Base-by-base conservation (phyloP, 2,113 vertebrate species). In the Perccottus glenii region DNA sequence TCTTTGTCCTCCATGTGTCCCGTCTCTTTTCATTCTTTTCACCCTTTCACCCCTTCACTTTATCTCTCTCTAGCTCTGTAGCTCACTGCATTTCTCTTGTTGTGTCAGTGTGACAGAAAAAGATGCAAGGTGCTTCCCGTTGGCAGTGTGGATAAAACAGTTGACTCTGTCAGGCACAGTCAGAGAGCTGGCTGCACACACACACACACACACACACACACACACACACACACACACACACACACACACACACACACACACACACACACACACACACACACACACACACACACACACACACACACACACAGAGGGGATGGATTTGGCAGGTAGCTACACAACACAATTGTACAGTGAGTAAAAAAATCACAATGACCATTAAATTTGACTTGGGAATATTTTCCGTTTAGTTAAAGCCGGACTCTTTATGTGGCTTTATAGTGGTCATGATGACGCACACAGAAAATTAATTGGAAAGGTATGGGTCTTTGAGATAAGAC, bases 81-180 rank as follows among this genome's bases (percentile, higher is more conserved):
- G 72, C 56, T 68, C 46, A 4, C 83, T 60, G 64, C 64, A 44
- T 60, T 67, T 67, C 80, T 74, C 79, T 86, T 85, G 80, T 86
- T 85, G 74, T 88, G 79, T 72, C 83, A 83, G 78, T 82, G 73
- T 81, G 86, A 87, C 73, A 79, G 88, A 80, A 51, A 63, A 65
- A 81, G 81, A 87, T 83, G 84, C 80, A 65, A 82, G 70, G 72
- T 72, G 68, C 69, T 79, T 81, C 75, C 77, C 67, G 9, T 78
- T 53, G 56, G 82, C 81, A 66, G 58, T 63, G 83, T 80, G 80
- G 73, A 86, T 87, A 66, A 83, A 86, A 87, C 85, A 74, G 81
- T 81, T 78, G 81, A 77, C 77, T 77, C 65, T 66, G 56, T 63
- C 53, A 35, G 78, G 83, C 79, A 64, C 64, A 75, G 77, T 43